Conservation (phyloP, 1,140 invertebrate genomes). For the Brachionus asplanchnoidis region DNA sequence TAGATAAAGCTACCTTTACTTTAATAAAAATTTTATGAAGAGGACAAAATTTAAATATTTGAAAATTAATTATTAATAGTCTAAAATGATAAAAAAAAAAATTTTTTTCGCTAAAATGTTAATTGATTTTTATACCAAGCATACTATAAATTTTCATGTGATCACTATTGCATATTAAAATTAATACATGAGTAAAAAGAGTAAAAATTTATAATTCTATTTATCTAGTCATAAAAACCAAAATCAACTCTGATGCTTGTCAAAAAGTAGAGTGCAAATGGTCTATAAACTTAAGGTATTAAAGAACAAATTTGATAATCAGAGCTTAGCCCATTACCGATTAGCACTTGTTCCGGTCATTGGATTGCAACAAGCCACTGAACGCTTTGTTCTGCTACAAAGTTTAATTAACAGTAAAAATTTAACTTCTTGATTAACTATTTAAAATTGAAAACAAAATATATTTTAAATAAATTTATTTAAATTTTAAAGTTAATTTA, state of each 20-base stretch:
- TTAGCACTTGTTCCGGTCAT: not conserved
- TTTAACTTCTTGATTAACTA: not conserved
- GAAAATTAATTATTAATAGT: not conserved
- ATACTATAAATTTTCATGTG: not conserved
- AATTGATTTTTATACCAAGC: not conserved
- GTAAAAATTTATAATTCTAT: too few species aligned
- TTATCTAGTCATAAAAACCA: not conserved
- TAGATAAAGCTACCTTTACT: not conserved
- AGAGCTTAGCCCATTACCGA: not conserved
- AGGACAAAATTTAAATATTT: not conserved
- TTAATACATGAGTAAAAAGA: too few species aligned
- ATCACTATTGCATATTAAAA: not conserved
- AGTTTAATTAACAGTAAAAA: not conserved
- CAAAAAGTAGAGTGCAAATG: not conserved
- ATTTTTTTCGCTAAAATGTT: not conserved
- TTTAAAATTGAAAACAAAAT: not conserved
- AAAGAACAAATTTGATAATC: not conserved
- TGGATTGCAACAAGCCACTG: not conserved
- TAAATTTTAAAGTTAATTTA: not conserved
- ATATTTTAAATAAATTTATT: not conserved
- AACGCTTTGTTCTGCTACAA: not conserved
- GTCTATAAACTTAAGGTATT: not conserved
- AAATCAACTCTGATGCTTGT: not conserved
- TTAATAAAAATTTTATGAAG: not conserved
- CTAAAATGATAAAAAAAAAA: not conserved